Evolutionary conservation across 2,113 vertebrate genomes (phyloP), one percentile per base, ranked within the genome.

Genomic region (Vulpes lagopus): DNA sequence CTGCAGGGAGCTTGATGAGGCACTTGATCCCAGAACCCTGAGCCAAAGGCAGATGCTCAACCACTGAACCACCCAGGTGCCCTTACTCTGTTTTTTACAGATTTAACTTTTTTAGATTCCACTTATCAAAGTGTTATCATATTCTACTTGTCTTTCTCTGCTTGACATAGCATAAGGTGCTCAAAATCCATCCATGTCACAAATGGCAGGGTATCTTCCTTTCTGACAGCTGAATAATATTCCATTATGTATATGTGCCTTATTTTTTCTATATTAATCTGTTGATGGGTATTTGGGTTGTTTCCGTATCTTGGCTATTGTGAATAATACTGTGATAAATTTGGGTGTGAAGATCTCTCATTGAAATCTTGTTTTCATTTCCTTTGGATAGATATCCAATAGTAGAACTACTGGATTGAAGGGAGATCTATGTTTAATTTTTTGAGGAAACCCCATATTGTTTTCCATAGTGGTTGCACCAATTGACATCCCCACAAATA

Each of bases 331-430:
- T 27, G 15, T 2, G 0, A 27, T 57, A 3, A 27, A 15, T 5
- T 3, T 10, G 30, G 74, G 35, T 12, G 38, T 22, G 17, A 43
- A 3, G 3, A 0, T 2, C 17, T 60, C 53, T 51, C 1, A 3
- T 7, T 3, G 30, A 51, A 69, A 3, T 20, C 35, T 49, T 71
- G 30, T n/a, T 59, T 60, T 30, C 35, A 35, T 51, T 49, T 49
- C 92, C 73, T 20, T 17, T 15, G 83, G 27, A 27, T 25, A 7
- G 1, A 19, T n/a, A 27, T 14, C 35, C 53, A 7, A 53, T n/a
- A 59, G 22, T 35, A 30, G 49, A 20, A 81, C n/a, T 69, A 19
- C 27, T 20, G 53, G 62, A 2, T 15, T 16, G 11, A 59, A 25
- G 71, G 62, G 49, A 69, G 76, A 35, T 51, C 51, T n/a, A 27